Base-by-base conservation (phyloP, 2,113 vertebrate species). In the Struthio camelus region DNA sequence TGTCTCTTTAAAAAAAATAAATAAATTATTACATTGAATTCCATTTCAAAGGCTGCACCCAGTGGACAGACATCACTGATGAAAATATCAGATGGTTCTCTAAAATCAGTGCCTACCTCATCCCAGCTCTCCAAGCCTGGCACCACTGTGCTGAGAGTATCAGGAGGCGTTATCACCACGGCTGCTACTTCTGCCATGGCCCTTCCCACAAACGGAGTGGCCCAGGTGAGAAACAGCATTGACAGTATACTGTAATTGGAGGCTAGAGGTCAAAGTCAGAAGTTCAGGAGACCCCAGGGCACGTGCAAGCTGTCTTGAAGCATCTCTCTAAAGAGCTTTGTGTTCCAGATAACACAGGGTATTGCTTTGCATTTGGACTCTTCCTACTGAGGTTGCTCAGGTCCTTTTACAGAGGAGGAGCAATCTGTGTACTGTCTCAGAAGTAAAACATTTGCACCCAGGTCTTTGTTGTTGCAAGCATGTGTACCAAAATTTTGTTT, bases 121-220 rank as follows among this genome's bases (percentile, higher is more conserved):
- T 98, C 99, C 6, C 99, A 99, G 67, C 98, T 99, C 90, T 99
- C 99, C 77, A 99, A 99, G 94, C 99, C 99, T 7, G 99, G 99
- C 82, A 99, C 99, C 81, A 99, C 99, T 9, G 98, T 99, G 82
- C 96, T 99, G 79, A 98, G 99, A 90, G 99, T 99, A 46, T 98
- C 99, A 5, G 99, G 99, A 48, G 99, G 99, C 19, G 98, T 99
- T 73, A 99, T 99, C 97, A 99, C 99, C 14, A 96, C 99, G 0
- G 97, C 99, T 54, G 98, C 98, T 90, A 98, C 99, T 92, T 98
- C 98, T 75, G 89, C 98, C 0, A 65, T 98, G 87, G 83, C 98
- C 84, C 95, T 98, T 34, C 96, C 98, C 59, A 95, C 98, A 12
- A 97, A 98, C 0, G 97, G 98, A 44, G 93, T 98, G 76, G 95